Conservation (phyloP, 2,113 vertebrate species). For the Callorhinus ursinus region DNA sequence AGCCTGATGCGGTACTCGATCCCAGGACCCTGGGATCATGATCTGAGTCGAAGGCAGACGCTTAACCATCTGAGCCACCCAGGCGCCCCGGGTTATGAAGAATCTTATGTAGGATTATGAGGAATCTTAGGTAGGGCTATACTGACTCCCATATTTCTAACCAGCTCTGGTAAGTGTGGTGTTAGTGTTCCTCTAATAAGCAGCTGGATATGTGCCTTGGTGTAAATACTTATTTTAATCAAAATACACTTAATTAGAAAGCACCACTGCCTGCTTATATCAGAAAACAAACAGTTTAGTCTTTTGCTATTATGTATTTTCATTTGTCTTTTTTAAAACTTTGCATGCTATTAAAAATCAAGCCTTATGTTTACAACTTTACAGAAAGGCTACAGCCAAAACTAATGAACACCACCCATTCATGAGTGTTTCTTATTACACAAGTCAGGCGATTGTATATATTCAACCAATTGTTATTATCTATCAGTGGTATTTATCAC, state of each 20-base stretch:
- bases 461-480: background rate
- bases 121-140: background rate
- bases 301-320: background rate
- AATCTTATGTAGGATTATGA: background rate
- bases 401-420: background rate
- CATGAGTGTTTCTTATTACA: background rate
- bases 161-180: background rate
- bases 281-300: background rate
- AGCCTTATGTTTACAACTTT: background rate
- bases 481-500: background rate
- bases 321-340: background rate
- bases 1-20: too few relatives aligned
- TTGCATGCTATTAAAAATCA: constrained; percentile 10
- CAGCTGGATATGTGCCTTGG: background rate
- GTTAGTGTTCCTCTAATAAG: background rate
- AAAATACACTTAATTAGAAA: constrained; percentile 41
- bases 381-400: background rate
- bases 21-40: too few relatives aligned
- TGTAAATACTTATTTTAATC: constrained; percentile 32
- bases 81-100: too few relatives aligned
- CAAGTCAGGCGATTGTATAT: background rate
- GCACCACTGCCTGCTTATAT: background rate
- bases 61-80: too few relatives aligned
- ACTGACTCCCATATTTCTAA: background rate
- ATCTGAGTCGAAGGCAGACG: too few relatives aligned